phyloP scores from a whole-genome alignment of 2,113 vertebrate genomes.

The Amphiprion ocellaris region DNA sequence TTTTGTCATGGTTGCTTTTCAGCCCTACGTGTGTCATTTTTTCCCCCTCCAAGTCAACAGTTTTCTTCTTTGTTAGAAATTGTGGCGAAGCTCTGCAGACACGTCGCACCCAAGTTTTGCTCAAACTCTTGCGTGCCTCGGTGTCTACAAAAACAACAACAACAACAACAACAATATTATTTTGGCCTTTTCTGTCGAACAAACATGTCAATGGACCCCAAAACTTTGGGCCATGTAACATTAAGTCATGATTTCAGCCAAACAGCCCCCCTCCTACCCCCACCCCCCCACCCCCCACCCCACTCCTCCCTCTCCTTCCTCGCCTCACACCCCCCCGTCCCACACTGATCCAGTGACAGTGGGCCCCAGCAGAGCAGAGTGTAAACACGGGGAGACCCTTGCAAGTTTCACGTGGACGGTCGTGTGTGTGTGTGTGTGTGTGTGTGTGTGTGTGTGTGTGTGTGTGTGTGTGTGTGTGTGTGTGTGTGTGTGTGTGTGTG shows the following conservation, averaged over 20 bases:
- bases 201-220: slow-evolving; percentile 51
- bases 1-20: slow-evolving; percentile 59
- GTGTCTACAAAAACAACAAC: not conserved
- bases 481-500: slow-evolving; percentile 15
- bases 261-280: not conserved
- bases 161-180: not conserved
- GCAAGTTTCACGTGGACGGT: slow-evolving; percentile 72
- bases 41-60: slow-evolving; percentile 16
- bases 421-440: slow-evolving; percentile 22
- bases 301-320: slow-evolving; percentile 4
- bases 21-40: slow-evolving; percentile 15
- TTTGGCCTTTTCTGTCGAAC: slow-evolving; percentile 32
- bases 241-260: slow-evolving; percentile 42
- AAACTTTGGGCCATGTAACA: slow-evolving; percentile 58
- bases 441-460: slow-evolving; percentile 20
- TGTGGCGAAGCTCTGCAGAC: slow-evolving; percentile 57
- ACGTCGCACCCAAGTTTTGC: slow-evolving; percentile 62
- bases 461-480: slow-evolving; percentile 12
- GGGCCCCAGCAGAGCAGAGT: slow-evolving; percentile 52
- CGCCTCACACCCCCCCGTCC: not conserved
- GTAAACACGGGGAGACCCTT: slow-evolving; percentile 74
- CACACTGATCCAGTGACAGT: slow-evolving; percentile 47
- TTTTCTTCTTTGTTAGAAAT: slow-evolving; percentile 58
- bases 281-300: not conserved
- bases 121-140: slow-evolving; percentile 43